Conservation (phyloP, 2,113 vertebrate species). For the Trogon surrucura region DNA sequence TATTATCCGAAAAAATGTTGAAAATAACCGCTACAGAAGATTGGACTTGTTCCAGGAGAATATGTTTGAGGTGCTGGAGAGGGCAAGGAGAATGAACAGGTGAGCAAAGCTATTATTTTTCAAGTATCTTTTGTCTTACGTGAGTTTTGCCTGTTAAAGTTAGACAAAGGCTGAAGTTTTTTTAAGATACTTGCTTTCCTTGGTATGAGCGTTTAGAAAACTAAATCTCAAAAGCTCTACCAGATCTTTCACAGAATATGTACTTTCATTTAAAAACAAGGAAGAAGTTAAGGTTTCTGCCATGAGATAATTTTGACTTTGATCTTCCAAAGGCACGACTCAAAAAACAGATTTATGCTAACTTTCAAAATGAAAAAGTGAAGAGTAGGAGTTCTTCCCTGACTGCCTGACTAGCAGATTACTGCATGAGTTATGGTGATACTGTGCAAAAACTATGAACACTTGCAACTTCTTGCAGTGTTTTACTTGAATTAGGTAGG, state of each 20-base stretch:
- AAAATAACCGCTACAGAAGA: slow-evolving; percentile 90
- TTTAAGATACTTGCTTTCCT: neutral
- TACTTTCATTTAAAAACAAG: neutral
- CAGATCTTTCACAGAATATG: neutral
- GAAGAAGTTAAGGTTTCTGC: neutral
- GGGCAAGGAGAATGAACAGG: slow-evolving; percentile 94
- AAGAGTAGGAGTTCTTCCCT: neutral
- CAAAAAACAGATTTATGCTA: neutral
- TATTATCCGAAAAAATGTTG: slow-evolving; percentile 92
- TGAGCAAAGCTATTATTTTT: slow-evolving; percentile 60
- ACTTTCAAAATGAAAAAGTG: neutral
- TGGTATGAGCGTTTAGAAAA: neutral
- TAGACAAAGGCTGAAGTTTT: neutral
- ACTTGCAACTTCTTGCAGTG: neutral
- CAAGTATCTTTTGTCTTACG: neutral
- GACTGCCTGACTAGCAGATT: neutral
- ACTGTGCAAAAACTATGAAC: neutral
- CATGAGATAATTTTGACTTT: neutral
- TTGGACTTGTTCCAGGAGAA: slow-evolving; percentile 98
- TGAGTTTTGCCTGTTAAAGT: neutral
- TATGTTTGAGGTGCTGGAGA: slow-evolving; percentile 98
- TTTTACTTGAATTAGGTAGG: neutral
- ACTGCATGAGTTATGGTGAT: neutral
- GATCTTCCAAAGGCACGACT: neutral
- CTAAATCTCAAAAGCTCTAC: neutral